Base-by-base conservation (phyloP, 2,888 invertebrate species). In the Xanthia togata region DNA sequence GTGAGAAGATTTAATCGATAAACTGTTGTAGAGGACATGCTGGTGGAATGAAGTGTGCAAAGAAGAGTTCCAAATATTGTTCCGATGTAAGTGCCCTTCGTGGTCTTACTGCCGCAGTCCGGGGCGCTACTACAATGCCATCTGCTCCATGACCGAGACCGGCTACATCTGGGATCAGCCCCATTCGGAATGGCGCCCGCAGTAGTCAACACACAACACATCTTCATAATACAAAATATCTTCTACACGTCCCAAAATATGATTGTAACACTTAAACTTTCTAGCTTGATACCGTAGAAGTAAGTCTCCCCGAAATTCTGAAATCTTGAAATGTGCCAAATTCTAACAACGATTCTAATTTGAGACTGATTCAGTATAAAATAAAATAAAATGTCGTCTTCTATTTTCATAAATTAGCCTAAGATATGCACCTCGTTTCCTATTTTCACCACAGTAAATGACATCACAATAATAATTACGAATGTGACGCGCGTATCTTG, bases 21-120 rank as follows among this genome's bases (percentile, higher is more conserved):
- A 69, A 84, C 62, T 65, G 77, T 95, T 96, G 70, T 93, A 98
- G 99, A 97, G 99, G 92, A 98, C 98, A 70, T 99, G 99, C 94
- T 99, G 98, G 98, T 98, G 98, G 98, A 99, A 98, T 93, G 99
- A 99, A 96, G 98, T 98, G 31, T 99, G 99, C 96, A 99, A 99
- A 92, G 98, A 98, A 92, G 99, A 99, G 94, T 99, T 99, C 92
- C 98, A 98, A 94, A 98, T 97, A 86, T 97, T 98, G 87, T 99
- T 99, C 94, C 97, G 98, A 79, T 99, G 99, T 95, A 98, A 98
- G 91, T 99, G 99, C 90, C 99, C 99, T 1, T 97, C 98, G 81
- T 98, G 98, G 98, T 98, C 98, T 0, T 99, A 98, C 93, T 99
- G 99, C 95, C 97, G 98, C 87, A 98, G 98, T 87, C 98, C 98